Conservation (phyloP, 2,888 invertebrate genomes). For the Apodemia mormo region DNA sequence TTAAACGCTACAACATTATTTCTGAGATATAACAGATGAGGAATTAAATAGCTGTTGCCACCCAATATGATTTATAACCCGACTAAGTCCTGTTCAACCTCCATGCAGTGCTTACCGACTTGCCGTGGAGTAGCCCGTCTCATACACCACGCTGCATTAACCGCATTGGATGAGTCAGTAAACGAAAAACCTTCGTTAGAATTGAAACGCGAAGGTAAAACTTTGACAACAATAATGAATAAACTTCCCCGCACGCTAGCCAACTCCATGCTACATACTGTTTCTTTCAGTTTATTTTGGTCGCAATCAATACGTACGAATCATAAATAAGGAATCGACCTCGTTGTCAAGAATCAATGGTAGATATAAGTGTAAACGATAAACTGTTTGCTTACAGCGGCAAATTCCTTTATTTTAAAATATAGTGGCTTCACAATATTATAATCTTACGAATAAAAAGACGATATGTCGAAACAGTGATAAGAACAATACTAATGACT, state of each 20-base stretch:
- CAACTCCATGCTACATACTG: conserved; percentile 74
- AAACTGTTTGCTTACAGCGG: conserved; percentile 77
- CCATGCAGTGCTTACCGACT: conserved; percentile 57
- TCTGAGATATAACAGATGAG: not conserved
- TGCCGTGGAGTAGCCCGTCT: conserved; percentile 58
- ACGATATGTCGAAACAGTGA: conserved; percentile 80
- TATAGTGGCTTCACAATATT: conserved; percentile 81
- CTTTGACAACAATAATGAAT: conserved; percentile 44
- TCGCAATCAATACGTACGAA: conserved; percentile 73
- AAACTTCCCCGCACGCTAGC: conserved; percentile 64
- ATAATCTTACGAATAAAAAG: conserved; percentile 75
- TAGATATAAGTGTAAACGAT: conserved; percentile 65
- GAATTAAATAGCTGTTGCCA: not conserved
- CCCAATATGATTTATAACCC: not conserved
- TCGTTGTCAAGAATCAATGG: conserved; percentile 64
- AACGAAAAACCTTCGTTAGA: conserved; percentile 62
- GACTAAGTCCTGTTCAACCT: not conserved
- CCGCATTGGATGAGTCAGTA: conserved; percentile 78
- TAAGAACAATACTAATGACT: conserved; percentile 75
- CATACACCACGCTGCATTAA: conserved; percentile 66
- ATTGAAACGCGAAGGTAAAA: conserved; percentile 45
- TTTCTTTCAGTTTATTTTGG: conserved; percentile 78
- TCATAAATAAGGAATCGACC: conserved; percentile 68
- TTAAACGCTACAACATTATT: not conserved
- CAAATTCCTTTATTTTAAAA: conserved; percentile 81